phyloP scores from a whole-genome alignment of 2,797 vertebrate genomes.

The Scleropages formosus region DNA sequence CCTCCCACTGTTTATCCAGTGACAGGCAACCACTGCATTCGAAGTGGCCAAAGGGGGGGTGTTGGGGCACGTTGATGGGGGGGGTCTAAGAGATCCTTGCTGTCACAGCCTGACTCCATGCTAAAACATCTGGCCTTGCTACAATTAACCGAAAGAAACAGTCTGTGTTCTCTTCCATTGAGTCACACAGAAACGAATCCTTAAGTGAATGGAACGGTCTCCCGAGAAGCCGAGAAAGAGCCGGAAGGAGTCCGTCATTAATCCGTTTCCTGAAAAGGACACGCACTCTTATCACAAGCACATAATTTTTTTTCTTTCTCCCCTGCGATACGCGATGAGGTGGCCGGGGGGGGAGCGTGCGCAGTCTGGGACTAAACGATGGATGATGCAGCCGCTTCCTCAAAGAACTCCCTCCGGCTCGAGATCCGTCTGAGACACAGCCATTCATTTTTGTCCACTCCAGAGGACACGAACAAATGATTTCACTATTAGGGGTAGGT shows the following conservation, averaged over 20 bases:
- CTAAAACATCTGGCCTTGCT: not conserved
- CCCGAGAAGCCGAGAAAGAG: not conserved
- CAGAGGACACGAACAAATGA: no score
- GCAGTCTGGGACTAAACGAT: not conserved
- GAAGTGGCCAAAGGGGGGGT: no score
- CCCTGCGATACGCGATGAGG: not conserved
- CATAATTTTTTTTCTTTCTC: conserved; percentile 17
- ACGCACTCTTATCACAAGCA: conserved; percentile 11
- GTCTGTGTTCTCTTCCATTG: not conserved
- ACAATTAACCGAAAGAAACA: not conserved
- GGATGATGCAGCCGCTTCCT: conserved; percentile 16
- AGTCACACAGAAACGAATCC: not conserved
- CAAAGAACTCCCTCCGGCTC: not conserved
- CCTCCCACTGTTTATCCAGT: no score
- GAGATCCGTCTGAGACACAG: no score
- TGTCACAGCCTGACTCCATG: not conserved
- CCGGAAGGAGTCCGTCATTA: not conserved
- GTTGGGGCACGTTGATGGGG: no score
- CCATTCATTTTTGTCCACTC: no score
- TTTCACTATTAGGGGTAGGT: no score
- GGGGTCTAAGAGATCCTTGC: no score
- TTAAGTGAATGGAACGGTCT: not conserved
- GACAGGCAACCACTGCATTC: no score
- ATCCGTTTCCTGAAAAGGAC: conserved; percentile 35
- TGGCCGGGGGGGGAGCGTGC: not conserved